Conservation (phyloP, 2,888 invertebrate genomes). For the Aleiodes alternator region DNA sequence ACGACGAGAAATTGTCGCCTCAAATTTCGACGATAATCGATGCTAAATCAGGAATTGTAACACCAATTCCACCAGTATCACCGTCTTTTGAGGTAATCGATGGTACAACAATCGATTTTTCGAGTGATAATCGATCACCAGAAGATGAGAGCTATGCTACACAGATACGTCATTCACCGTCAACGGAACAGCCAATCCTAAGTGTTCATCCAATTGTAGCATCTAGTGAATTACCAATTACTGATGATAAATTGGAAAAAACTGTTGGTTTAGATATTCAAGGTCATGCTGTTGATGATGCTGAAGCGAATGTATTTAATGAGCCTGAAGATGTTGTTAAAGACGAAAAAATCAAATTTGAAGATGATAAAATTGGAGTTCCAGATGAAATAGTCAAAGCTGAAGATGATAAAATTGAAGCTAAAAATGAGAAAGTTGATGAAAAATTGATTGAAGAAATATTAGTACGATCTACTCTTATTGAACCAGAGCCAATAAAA, state of each 20-base stretch:
- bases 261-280: slow-evolving; percentile 51
- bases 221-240: slow-evolving; percentile 42
- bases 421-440: slow-evolving; percentile 39
- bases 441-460: slow-evolving; percentile 2
- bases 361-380: background rate
- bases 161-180: slow-evolving; percentile 32
- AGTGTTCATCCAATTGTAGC: slow-evolving; percentile 60
- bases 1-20: background rate
- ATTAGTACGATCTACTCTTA: too few relatives aligned
- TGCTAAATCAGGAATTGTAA: background rate
- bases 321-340: slow-evolving; percentile 39
- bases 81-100: slow-evolving; percentile 78
- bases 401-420: background rate
- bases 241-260: slow-evolving; percentile 7
- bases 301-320: slow-evolving; percentile 51
- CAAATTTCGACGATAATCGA: slow-evolving; percentile 1
- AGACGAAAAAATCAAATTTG: slow-evolving; percentile 39
- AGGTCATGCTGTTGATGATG: slow-evolving; percentile 51
- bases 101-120: slow-evolving; percentile 79
- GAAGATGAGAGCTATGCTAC: slow-evolving; percentile 54
- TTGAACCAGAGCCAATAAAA: slow-evolving; percentile 18
- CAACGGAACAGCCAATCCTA: slow-evolving; percentile 56
- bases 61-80: slow-evolving; percentile 42
- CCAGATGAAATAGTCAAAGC: slow-evolving; percentile 34
- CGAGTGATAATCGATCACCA: slow-evolving; percentile 47